Conservation (phyloP, 2,797 vertebrate species). For the Poeciliopsis turneri region DNA sequence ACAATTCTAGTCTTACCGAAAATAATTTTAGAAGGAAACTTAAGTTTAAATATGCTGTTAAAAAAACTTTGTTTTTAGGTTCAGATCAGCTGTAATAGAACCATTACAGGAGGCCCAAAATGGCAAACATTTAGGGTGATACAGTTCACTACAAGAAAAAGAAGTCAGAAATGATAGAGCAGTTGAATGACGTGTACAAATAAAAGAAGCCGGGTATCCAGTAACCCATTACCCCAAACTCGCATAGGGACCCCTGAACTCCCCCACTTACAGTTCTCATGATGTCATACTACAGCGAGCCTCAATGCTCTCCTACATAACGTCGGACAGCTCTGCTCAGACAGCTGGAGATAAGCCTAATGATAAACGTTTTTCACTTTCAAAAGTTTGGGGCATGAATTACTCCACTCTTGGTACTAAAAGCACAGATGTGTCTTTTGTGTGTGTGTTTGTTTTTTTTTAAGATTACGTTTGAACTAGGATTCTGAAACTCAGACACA, state of each 20-base stretch:
- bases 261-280: constrained; percentile 72
- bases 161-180: background rate
- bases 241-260: constrained; percentile 56
- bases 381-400: constrained; percentile 21
- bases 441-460: background rate
- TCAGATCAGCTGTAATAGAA: background rate
- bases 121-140: background rate
- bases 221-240: constrained; percentile 65
- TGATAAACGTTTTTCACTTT: constrained; percentile 47
- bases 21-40: no score
- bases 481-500: background rate
- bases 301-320: constrained; percentile 50
- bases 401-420: background rate
- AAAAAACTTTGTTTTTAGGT: background rate
- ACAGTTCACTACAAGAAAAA: background rate
- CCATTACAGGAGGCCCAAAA: background rate
- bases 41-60: background rate
- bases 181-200: constrained; percentile 4
- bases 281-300: constrained; percentile 68
- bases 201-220: constrained; percentile 45
- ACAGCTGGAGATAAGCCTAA: constrained; percentile 62
- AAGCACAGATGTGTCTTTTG: background rate
- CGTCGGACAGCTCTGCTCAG: constrained; percentile 35
- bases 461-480: background rate
- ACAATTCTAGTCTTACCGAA: background rate